Conservation (phyloP, 2,113 vertebrate genomes). For the Hiodon alosoides region DNA sequence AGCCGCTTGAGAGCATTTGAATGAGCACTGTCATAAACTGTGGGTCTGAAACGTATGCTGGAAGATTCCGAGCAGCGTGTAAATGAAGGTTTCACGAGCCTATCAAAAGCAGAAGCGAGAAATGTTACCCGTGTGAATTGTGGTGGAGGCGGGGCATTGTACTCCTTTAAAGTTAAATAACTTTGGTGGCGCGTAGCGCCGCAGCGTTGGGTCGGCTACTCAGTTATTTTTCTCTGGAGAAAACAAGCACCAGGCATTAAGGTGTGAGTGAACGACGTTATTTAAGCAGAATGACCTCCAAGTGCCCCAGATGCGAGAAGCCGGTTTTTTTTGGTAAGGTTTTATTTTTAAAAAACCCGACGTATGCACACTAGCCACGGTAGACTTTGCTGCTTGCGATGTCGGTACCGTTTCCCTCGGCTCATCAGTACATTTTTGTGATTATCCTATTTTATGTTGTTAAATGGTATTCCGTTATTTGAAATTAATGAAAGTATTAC, state of each 20-base stretch:
- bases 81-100: constrained; percentile 13
- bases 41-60: neutral
- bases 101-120: constrained; percentile 3
- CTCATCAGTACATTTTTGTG: no score
- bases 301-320: constrained; percentile 28
- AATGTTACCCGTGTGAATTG: neutral
- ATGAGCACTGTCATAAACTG: no score
- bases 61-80: neutral
- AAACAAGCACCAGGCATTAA: neutral
- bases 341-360: neutral
- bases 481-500: no score
- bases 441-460: no score
- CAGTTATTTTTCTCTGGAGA: neutral
- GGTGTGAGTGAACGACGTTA: neutral
- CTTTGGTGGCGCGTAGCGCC: constrained; percentile 4
- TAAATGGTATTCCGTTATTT: no score
- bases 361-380: no score
- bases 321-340: constrained; percentile 30
- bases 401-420: no score
- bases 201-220: neutral
- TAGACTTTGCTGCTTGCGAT: no score
- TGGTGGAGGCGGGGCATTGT: constrained; percentile 18
- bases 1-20: no score
- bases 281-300: constrained; percentile 27
- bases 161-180: constrained; percentile 23